Conservation (phyloP, 2,113 vertebrate species). For the Thunnus thynnus region DNA sequence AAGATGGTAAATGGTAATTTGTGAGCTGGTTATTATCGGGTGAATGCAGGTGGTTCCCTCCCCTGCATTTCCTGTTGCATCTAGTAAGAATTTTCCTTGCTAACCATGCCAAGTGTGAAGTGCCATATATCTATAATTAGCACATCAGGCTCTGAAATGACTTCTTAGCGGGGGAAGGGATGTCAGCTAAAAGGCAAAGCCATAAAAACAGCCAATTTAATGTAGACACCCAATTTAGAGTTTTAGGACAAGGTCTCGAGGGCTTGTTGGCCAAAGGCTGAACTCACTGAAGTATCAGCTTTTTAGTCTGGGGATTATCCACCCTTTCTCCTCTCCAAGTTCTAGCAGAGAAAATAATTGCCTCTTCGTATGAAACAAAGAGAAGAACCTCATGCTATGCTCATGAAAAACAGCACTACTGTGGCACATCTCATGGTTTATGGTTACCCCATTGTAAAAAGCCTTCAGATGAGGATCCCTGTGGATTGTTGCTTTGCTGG, state of each 20-base stretch:
- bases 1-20: constrained; percentile 50
- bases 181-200: constrained; percentile 44
- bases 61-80: constrained; percentile 50
- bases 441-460: neutral
- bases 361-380: constrained; percentile 25
- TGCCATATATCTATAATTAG: constrained; percentile 63
- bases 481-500: constrained; percentile 14
- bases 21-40: constrained; percentile 44
- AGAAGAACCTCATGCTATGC: neutral
- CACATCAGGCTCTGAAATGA: constrained; percentile 53
- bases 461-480: constrained; percentile 18
- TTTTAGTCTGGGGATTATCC: constrained; percentile 17
- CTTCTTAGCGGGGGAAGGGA: constrained; percentile 22
- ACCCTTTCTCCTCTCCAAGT: neutral
- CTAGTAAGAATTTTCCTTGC: constrained; percentile 22
- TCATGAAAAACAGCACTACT: constrained; percentile 10
- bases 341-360: constrained; percentile 3
- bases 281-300: constrained; percentile 28
- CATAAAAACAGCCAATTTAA: constrained; percentile 51
- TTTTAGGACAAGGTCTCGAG: neutral
- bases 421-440: constrained; percentile 3
- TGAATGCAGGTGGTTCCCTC: constrained; percentile 56
- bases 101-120: constrained; percentile 30
- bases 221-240: constrained; percentile 29
- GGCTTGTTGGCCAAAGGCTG: constrained; percentile 14